Conservation (phyloP, 2,113 vertebrate species). For the Numenius arquata region DNA sequence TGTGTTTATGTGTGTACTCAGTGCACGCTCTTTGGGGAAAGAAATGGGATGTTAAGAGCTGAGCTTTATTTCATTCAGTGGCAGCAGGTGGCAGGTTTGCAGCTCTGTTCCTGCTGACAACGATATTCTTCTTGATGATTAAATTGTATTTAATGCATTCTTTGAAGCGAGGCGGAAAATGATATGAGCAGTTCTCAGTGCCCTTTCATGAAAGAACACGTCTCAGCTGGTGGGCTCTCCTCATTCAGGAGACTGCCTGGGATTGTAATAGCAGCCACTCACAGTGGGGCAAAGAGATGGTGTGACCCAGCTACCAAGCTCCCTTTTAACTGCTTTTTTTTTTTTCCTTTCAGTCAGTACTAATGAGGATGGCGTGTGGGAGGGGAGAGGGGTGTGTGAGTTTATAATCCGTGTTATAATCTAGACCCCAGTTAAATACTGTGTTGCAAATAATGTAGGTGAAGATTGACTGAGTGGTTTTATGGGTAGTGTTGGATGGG, state of each 20-base stretch:
- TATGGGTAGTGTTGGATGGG: neutral
- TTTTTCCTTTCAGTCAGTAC: neutral
- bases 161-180: slow-evolving; percentile 45
- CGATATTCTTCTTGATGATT: slow-evolving; percentile 55
- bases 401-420: neutral
- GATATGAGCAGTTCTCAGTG: slow-evolving; percentile 20
- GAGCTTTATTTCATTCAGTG: slow-evolving; percentile 38
- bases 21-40: neutral
- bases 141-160: slow-evolving; percentile 59
- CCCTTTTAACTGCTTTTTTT: neutral
- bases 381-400: neutral
- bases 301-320: neutral
- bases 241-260: neutral
- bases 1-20: neutral
- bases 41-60: neutral
- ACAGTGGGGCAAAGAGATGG: neutral
- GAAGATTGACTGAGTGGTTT: neutral
- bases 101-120: slow-evolving; percentile 48
- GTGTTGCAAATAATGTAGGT: neutral
- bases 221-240: slow-evolving; percentile 28
- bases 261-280: neutral
- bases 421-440: neutral
- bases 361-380: neutral
- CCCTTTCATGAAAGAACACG: slow-evolving; percentile 44
- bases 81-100: slow-evolving; percentile 33